phyloP scores from a whole-genome alignment of 1,140 invertebrate genomes.

The Thaumatotibia leucotreta region DNA sequence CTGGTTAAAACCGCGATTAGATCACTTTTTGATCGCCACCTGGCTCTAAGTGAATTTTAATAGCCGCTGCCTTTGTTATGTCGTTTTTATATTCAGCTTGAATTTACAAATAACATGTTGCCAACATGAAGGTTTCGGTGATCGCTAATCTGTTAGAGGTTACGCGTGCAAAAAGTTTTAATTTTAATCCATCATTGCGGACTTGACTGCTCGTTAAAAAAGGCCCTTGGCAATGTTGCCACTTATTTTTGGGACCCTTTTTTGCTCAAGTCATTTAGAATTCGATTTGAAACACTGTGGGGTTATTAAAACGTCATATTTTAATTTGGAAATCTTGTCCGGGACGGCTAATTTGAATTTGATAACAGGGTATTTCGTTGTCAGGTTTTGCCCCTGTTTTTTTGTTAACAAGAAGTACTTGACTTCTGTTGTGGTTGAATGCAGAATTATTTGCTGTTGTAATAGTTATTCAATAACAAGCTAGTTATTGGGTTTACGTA shows the following conservation, averaged over 20 bases:
- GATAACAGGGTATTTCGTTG: not conserved
- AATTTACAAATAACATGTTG: not conserved
- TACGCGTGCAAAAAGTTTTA: not conserved
- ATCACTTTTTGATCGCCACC: constrained; percentile 23
- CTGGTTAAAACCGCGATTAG: constrained; percentile 15
- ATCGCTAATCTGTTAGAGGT: not conserved
- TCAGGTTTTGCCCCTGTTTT: not conserved
- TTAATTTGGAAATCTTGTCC: constrained; percentile 24
- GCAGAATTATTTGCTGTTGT: not conserved
- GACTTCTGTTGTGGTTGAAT: not conserved
- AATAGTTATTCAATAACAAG: not conserved
- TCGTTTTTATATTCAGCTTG: not conserved
- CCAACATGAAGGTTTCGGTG: not conserved
- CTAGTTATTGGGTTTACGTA: not conserved
- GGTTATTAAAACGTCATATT: constrained; percentile 35
- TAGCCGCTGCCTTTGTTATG: constrained; percentile 34
- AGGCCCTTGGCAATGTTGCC: not conserved
- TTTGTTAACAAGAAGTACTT: not conserved
- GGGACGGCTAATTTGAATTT: constrained; percentile 4
- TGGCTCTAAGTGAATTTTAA: constrained; percentile 39
- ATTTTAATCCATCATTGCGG: constrained; percentile 9
- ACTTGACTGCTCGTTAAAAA: not conserved
- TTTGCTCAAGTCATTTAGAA: constrained; percentile 27
- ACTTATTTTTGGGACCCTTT: not conserved
- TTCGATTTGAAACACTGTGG: constrained; percentile 20